These are phyloP conservation scores for Manis crassicaudata DNA, from an alignment of 2,797 vertebrate genomes.

Conservation along the genomic window DNA sequence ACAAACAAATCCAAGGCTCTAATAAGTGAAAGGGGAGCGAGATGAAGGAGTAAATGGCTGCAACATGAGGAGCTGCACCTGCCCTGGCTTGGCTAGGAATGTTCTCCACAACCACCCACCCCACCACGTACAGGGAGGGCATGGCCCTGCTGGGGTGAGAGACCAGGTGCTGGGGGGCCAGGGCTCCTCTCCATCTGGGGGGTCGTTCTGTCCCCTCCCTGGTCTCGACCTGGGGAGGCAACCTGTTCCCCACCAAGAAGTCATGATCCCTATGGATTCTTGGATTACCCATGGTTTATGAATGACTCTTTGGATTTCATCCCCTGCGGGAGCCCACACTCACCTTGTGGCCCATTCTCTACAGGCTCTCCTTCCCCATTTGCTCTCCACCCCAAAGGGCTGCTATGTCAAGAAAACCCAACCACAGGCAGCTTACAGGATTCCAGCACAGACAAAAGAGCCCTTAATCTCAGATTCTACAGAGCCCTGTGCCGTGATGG, in stretches of 20 bases:
- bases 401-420: background rate
- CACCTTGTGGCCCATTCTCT: background rate
- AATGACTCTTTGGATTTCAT: background rate
- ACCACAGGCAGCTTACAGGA: background rate
- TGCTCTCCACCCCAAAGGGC: background rate
- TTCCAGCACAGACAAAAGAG: background rate
- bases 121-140: background rate
- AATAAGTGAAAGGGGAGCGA: background rate
- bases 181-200: background rate
- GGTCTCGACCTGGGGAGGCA: background rate
- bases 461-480: background rate
- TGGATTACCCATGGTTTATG: background rate
- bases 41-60: background rate
- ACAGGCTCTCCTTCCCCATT: background rate
- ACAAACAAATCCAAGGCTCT: slow-evolving; percentile 15
- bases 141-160: background rate
- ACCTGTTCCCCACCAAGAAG: background rate
- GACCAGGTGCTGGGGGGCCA: background rate
- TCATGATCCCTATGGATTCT: background rate
- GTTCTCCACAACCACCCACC: background rate
- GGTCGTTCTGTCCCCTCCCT: background rate
- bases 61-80: background rate
- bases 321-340: background rate
- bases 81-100: background rate
- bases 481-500: background rate